These are phyloP conservation scores for Limnothrissa miodon DNA, from an alignment of 2,113 vertebrate species.

Conservation along the genomic window DNA sequence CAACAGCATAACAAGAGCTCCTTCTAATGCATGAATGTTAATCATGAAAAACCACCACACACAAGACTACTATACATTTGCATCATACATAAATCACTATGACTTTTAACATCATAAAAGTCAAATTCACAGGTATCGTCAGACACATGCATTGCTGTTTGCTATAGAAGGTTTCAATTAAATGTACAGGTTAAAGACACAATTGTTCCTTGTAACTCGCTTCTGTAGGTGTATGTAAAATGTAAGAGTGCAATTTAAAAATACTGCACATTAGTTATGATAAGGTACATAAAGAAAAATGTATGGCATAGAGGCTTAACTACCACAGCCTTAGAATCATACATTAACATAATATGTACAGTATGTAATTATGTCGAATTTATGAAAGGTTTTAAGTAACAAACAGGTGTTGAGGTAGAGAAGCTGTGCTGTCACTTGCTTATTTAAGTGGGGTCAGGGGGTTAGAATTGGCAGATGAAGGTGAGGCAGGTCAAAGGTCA, in stretches of 20 bases:
- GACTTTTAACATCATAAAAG: not conserved
- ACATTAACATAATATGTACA: too few species aligned
- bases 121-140: not conserved
- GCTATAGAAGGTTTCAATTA: not conserved
- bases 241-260: too few species aligned
- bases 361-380: too few species aligned
- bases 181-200: not conserved
- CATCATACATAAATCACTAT: not conserved
- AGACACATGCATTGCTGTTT: not conserved
- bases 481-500: slow-evolving; percentile 65
- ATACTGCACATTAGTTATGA: not conserved
- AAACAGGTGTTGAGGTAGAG: slow-evolving; percentile 42
- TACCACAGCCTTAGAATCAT: too few species aligned
- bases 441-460: slow-evolving; percentile 71
- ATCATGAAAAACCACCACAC: slow-evolving; percentile 39
- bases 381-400: not conserved
- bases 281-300: not conserved
- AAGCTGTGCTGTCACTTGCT: slow-evolving; percentile 37
- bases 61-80: not conserved
- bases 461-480: slow-evolving; percentile 59
- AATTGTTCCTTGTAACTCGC: not conserved
- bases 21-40: slow-evolving; percentile 11
- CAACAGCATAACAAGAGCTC: slow-evolving; percentile 8
- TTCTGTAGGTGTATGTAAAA: too few species aligned
- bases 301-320: not conserved